These are phyloP conservation scores for Oncopodura yosiiana DNA, from an alignment of 1,140 invertebrate species.

Conservation along the genomic window DNA sequence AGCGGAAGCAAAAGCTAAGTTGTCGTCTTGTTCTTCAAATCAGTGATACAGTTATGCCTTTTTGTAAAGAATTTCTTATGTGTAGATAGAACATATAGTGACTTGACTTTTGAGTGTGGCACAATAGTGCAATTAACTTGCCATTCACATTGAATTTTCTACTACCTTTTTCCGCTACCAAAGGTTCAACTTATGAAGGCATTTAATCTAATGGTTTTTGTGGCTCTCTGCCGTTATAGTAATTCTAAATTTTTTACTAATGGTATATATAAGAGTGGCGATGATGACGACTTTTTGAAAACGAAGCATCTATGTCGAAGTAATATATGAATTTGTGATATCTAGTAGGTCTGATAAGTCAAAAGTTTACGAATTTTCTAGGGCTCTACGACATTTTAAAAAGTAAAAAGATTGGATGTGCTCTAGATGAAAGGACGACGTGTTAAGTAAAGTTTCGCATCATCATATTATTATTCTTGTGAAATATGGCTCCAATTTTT, in stretches of 20 bases:
- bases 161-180: slow-evolving; percentile 1
- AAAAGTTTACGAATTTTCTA: too few relatives aligned
- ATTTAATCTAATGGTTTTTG: slow-evolving; percentile 27
- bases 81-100: too few relatives aligned
- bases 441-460: not conserved
- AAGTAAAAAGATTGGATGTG: not conserved
- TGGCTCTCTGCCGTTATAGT: not conserved
- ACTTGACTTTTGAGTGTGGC: slow-evolving; percentile 12
- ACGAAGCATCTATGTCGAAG: too few relatives aligned
- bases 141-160: slow-evolving; percentile 29
- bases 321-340: too few relatives aligned
- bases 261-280: not conserved
- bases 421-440: not conserved
- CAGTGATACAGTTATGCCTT: too few relatives aligned
- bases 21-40: too few relatives aligned
- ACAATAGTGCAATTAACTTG: slow-evolving; percentile 33
- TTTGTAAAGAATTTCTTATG: too few relatives aligned
- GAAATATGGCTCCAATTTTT: slow-evolving; percentile 12
- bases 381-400: not conserved
- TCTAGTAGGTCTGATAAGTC: too few relatives aligned
- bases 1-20: too few relatives aligned
- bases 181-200: slow-evolving; percentile 26
- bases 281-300: too few relatives aligned
- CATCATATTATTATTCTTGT: slow-evolving; percentile 6
- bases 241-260: not conserved